phyloP scores from a whole-genome alignment of 2,888 invertebrate species.

The Plebejus anna region DNA sequence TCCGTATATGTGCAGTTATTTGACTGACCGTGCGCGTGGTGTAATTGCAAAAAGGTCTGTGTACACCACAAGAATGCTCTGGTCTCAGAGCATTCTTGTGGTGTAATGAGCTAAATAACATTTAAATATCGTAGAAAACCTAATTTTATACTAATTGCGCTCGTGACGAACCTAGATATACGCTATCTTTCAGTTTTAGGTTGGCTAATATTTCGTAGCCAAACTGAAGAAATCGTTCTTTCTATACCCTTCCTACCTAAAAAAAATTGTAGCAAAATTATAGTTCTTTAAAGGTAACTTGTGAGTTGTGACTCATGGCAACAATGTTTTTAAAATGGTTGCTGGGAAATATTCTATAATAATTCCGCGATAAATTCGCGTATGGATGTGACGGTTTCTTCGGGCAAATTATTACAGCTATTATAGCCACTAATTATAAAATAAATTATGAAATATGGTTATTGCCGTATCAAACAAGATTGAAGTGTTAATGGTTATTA shows the following conservation, averaged over 20 bases:
- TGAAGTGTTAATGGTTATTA: constrained; percentile 12
- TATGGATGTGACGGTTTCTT: neutral
- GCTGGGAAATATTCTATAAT: too few relatives aligned
- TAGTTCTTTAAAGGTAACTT: too few relatives aligned
- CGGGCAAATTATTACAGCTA: neutral
- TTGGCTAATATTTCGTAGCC: neutral
- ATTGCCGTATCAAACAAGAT: constrained; percentile 3
- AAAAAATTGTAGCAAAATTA: too few relatives aligned
- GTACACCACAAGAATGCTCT: neutral
- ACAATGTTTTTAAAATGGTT: too few relatives aligned
- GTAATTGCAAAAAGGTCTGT: constrained; percentile 32
- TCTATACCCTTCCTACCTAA: too few relatives aligned
- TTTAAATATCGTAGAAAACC: constrained; percentile 27
- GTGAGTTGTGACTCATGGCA: too few relatives aligned
- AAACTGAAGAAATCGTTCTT: neutral
- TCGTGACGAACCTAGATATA: neutral
- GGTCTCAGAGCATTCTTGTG: too few relatives aligned
- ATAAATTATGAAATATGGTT: neutral
- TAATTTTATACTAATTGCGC: constrained; percentile 18
- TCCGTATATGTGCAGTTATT: constrained; percentile 41
- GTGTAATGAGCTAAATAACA: constrained; percentile 28
- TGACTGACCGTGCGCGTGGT: constrained; percentile 35
- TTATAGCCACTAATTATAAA: neutral
- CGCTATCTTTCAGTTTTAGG: neutral
- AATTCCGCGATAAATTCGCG: neutral